A percentile compares a stretch with the other conserved stretches of the same genome.
Evolutionary conservation across 2,888 invertebrate genomes (phyloP).

Genomic region (Diadromus collaris): DNA sequence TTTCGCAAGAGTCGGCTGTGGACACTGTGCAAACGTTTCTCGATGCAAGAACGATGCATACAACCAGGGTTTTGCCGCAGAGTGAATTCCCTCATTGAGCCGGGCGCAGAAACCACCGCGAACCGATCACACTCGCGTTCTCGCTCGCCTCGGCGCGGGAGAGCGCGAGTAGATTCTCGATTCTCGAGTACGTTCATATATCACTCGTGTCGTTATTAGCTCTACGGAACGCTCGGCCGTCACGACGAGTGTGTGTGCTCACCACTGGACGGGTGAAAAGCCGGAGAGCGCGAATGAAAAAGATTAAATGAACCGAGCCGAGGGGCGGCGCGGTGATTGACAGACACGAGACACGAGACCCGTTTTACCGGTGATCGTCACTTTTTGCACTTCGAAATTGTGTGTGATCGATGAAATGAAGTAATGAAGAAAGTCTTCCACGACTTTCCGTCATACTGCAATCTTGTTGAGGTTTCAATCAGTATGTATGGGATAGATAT

Average conservation of each 20-base stretch:
- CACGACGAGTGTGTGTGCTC: constrained; percentile 44
- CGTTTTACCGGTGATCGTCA: constrained; percentile 51
- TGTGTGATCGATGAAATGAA: neutral
- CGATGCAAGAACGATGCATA: constrained; percentile 9
- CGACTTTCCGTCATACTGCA: neutral
- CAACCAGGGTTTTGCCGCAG: neutral
- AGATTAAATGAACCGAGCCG: constrained; percentile 4
- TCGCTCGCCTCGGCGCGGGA: constrained; percentile 1
- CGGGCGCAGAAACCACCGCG: constrained; percentile 2
- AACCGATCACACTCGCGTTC: constrained; percentile 11
- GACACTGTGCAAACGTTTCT: constrained; percentile 29
- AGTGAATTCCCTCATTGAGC: constrained; percentile 16
- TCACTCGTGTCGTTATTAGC: constrained; percentile 62
- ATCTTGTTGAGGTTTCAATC: neutral
- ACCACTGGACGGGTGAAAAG: constrained; percentile 2
- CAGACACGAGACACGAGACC: constrained; percentile 56
- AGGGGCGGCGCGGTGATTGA: constrained; percentile 43
- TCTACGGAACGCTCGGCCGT: constrained; percentile 51
- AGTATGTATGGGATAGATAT: neutral
- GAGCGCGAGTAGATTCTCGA: constrained; percentile 39
- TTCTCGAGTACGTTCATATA: constrained; percentile 53
- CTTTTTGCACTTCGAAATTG: constrained; percentile 40
- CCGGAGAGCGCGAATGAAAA: constrained; percentile 7
- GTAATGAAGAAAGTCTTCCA: neutral
- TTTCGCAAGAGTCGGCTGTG: constrained; percentile 18